Percentiles rank a stretch among this genome's conserved stretches.
These are phyloP conservation scores for Gallirallus australis DNA, from an alignment of 2,797 vertebrate species.

Conservation along the genomic window DNA sequence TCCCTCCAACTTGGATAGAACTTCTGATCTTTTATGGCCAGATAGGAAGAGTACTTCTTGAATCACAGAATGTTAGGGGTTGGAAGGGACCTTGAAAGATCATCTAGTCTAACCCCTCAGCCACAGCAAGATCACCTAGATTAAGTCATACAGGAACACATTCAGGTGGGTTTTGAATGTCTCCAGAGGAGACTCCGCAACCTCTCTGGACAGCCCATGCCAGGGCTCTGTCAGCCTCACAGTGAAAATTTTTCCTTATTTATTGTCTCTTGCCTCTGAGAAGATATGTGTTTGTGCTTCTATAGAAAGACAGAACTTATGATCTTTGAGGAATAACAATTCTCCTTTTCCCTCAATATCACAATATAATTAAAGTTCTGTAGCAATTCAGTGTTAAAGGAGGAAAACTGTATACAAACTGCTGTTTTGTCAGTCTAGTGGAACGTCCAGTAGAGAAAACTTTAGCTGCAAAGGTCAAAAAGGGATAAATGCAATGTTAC, in stretches of 20 bases:
- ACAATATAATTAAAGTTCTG: background rate
- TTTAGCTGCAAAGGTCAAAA: background rate
- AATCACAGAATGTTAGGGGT: background rate
- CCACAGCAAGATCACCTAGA: too few relatives aligned
- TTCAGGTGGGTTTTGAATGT: too few relatives aligned
- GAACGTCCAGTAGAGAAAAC: background rate
- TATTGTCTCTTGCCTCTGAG: background rate
- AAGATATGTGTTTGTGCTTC: background rate
- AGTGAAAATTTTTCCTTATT: too few relatives aligned
- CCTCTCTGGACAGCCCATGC: too few relatives aligned
- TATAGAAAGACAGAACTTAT: background rate
- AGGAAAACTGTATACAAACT: background rate
- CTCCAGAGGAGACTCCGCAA: too few relatives aligned
- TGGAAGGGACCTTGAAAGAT: too few relatives aligned
- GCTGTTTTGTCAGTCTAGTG: background rate
- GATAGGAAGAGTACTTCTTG: background rate
- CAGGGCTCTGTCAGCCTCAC: too few relatives aligned
- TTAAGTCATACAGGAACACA: too few relatives aligned
- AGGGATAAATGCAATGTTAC: background rate
- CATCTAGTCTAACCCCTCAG: too few relatives aligned
- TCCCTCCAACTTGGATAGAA: background rate
- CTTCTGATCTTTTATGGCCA: background rate
- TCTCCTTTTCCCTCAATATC: fast-evolving
- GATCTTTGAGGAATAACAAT: background rate
- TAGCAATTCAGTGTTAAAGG: background rate